Evolutionary conservation across 2,113 vertebrate species (phyloP), one percentile per base, ranked within the genome.

Genomic region (Hyla sarda): DNA sequence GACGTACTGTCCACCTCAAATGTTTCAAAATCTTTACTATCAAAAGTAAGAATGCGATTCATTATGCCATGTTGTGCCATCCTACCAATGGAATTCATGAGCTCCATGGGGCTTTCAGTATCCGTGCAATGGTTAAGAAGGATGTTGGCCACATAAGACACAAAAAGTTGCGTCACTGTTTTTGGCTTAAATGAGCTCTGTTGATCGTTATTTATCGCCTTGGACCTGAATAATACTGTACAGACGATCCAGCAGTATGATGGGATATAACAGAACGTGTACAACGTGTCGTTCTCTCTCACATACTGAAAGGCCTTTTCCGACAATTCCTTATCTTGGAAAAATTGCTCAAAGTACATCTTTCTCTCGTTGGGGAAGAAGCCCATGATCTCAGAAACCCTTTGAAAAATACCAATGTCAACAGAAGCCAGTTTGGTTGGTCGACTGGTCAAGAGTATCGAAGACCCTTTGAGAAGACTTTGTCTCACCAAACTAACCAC

Each of bases 161-260:
- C 88, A 87, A 88, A 93, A 23, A 96, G 87, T 86, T 93, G 91
- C 32, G 92, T 92, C 56, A 96, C 79, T 0, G 94, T 95, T 48
- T 92, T 91, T 0, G 94, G 93, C 10, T 90, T 83, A 13, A 62
- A 47, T 32, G 30, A 6, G 23, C 21, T 28, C 8, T 19, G 12
- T 17, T 87, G 11, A 4, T 58, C 83, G n/a, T n/a, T n/a, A n/a
- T n/a, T n/a, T n/a, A n/a, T n/a, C n/a, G n/a, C 21, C 14, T 25
- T 84, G 28, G 79, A 78, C 73, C 21, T 54, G 8, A 30, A 69
- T 37, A 85, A 77, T 5, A 85, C 83, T 16, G 45, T 85, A 60
- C 83, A 85, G 9, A 85, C 23, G 19, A 85, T 85, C 83, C 94
- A 95, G 89, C 94, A 95, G 82, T 94, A 95, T 17, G 88, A 88